Conservation (phyloP, 1,140 invertebrate species). For the Drosophila repleta region DNA sequence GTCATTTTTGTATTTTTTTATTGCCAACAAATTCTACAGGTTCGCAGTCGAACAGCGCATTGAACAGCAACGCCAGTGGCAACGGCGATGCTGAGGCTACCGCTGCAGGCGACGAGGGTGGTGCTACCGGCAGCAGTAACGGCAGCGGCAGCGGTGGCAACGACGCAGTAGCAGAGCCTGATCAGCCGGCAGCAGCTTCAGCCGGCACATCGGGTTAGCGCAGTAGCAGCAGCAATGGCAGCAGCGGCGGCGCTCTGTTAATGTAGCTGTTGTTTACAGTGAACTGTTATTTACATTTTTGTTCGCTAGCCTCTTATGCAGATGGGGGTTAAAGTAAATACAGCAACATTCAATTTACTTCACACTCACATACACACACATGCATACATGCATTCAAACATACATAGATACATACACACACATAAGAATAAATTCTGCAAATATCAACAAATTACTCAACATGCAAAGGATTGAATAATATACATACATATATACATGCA, state of each 20-base stretch:
- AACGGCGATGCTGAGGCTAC: slow-evolving; percentile 30
- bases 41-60: slow-evolving; percentile 72
- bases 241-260: slow-evolving; percentile 48
- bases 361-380: slow-evolving; percentile 14
- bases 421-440: too few species aligned
- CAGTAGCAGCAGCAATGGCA: slow-evolving; percentile 10
- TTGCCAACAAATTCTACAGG: slow-evolving; percentile 40
- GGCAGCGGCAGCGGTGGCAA: slow-evolving; percentile 22
- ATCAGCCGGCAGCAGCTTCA: slow-evolving; percentile 32
- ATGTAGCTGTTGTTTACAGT: slow-evolving; percentile 64
- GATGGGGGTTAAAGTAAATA: slow-evolving; percentile 29
- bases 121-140: slow-evolving; percentile 11
- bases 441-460: not conserved
- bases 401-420: not conserved
- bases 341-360: slow-evolving; percentile 22
- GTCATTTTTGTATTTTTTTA: slow-evolving; percentile 3
- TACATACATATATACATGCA: not conserved
- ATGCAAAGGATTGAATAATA: not conserved
- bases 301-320: slow-evolving; percentile 40
- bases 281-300: slow-evolving; percentile 56
- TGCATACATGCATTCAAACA: not conserved
- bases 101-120: slow-evolving; percentile 17
- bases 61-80: slow-evolving; percentile 54
- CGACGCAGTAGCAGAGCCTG: slow-evolving; percentile 48
- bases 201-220: slow-evolving; percentile 56